Base-by-base conservation (phyloP, 2,113 vertebrate genomes). In the Microtus pennsylvanicus region DNA sequence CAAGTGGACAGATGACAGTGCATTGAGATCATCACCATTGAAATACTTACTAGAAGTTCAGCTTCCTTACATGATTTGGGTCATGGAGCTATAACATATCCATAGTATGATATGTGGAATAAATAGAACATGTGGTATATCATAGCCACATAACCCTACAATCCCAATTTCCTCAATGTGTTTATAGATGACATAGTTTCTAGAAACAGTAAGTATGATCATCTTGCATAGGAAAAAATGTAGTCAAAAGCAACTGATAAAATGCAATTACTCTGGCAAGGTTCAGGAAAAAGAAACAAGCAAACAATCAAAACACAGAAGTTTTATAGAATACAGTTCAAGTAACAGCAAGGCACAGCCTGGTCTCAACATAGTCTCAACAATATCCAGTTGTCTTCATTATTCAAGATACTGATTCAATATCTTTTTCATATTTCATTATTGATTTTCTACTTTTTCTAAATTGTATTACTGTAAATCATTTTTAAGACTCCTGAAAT, bases 31-130 rank as follows among this genome's bases (percentile, higher is more conserved):
- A 24, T 55, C 50, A 21, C 9, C 17, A 55, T 19, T 11, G 17
- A 10, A 35, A 2, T 8, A 22, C 50, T 11, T 8, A 22, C 30
- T 11, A 55, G 12, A 55, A 19, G 4, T 22, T 55, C 17, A 10
- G 21, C 17, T 35, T n/a, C 19, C 78, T 55, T 55, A 13, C 19
- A 21, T n/a, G 19, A 10, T 13, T n/a, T 11, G 4, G 8, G 21
- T 38, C 8, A 30, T 7, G 10, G 33, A 55, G 33, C 55, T 55
- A 52, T 10, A 55, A 21, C 50, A 35, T 81, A 22, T 8, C 33
- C 8, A 9, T 35, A 21, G 30, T 52, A 52, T 5, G 0, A 7
- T 10, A 4, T 58, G 17, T 58, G 0, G 7, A 26, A 63, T 26
- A 26, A 26, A 63, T 19, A 81, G 22, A 74, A 24, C 9, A 8